Base-by-base conservation (phyloP, 2,888 invertebrate species). In the Mesorhabditis belari region DNA sequence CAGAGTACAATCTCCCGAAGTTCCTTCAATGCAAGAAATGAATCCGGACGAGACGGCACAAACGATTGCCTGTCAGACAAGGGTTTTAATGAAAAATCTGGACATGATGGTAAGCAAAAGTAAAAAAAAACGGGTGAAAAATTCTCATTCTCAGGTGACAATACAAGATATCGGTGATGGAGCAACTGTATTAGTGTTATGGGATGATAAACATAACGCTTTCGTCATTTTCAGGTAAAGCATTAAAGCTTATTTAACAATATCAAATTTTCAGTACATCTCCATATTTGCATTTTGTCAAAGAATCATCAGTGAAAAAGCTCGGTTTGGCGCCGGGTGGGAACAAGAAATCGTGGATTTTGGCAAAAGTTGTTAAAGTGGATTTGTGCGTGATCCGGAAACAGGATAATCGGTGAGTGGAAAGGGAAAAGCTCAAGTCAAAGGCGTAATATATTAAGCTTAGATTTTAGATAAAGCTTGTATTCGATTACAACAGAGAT, bases 331-430 rank as follows among this genome's bases (percentile, higher is more conserved):
- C 55, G 54, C 58, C 61, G 59, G 52, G 44, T 0, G 55, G 60
- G 5, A 55, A 66, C 9, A 64, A 68, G 9, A 67, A 74, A 51
- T 74, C 71, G 56, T 77, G 76, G 74, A 62, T 76, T 49, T 69
- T 79, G 52, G 79, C 69, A 5, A 59, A 64, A 27, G 73, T 76
- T 1, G 62, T 66, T 5, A 62, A 67, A 44, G 62, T 77, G 9
- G 79, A 79, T 25, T 66, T 73, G n/a, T 79, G 79, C 62, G 67
- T 75, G 27, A 79, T 77, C 53, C 71, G 70, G 58, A 79, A 79
- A 58, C 62, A 68, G 5, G 55, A 63, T n/a, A 79, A 79, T 63
- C 64, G 79, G 77, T 79, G 49, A 49, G 26, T 49, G n/a, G n/a
- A n/a, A n/a, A n/a, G n/a, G n/a, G n/a, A n/a, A n/a, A n/a, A n/a